Evolutionary conservation across 2,888 invertebrate species (phyloP).

Genomic region (Athripsodes cinereus): DNA sequence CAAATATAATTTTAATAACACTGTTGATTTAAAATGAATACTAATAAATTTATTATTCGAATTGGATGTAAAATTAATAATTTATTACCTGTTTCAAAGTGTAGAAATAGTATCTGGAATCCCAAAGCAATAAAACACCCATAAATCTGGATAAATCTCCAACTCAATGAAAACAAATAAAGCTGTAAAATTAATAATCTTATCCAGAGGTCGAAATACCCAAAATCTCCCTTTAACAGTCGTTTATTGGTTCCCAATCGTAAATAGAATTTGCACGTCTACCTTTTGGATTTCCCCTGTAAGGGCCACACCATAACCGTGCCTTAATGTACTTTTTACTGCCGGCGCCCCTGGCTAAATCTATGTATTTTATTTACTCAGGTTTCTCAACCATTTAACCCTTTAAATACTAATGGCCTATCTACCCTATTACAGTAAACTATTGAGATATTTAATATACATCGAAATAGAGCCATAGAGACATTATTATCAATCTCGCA

Average conservation of each 20-base stretch:
- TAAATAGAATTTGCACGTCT: conserved; percentile 10
- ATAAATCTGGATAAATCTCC: background rate
- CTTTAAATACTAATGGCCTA: background rate
- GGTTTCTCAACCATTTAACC: background rate
- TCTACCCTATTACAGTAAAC: no score
- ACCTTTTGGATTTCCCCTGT: background rate
- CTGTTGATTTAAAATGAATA: background rate
- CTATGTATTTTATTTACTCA: background rate
- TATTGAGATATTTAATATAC: no score
- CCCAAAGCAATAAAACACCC: background rate
- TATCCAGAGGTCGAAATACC: background rate
- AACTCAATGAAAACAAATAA: background rate
- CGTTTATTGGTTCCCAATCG: conserved; percentile 10
- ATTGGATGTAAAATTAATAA: background rate
- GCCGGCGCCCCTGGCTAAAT: background rate
- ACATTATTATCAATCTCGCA: no score
- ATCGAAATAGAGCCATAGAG: no score
- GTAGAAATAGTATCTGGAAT: no score
- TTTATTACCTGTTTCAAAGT: conserved; percentile 1
- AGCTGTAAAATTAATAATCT: background rate
- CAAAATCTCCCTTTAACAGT: background rate
- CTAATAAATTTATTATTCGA: background rate
- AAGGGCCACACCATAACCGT: background rate
- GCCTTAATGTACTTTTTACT: background rate
- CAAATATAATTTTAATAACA: background rate